Conservation (phyloP, 2,113 vertebrate species). For the Strigops habroptila region DNA sequence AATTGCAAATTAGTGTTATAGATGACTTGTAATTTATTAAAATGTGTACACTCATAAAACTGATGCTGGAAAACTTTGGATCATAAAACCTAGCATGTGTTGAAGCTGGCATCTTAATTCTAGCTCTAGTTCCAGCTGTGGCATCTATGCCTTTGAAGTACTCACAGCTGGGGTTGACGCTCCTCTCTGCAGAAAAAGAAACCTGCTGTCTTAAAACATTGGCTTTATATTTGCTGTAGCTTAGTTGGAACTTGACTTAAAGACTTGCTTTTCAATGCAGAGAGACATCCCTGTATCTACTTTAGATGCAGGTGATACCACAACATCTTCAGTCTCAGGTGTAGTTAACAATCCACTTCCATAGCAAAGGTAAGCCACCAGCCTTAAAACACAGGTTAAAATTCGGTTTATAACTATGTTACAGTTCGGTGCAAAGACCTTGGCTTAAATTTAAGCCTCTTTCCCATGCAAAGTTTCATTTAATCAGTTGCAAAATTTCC, state of each 20-base stretch:
- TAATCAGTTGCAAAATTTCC: neutral
- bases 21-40: conserved; percentile 15
- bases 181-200: conserved; percentile 14
- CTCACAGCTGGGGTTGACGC: conserved; percentile 30
- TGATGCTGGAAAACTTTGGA: neutral
- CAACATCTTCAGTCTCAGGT: neutral
- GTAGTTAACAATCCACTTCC: neutral
- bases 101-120: conserved; percentile 31
- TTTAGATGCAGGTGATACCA: conserved; percentile 11
- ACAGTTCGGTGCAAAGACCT: neutral
- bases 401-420: neutral
- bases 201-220: neutral
- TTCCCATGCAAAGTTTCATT: neutral
- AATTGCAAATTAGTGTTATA: neutral
- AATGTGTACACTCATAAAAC: neutral
- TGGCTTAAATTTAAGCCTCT: neutral
- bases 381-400: neutral
- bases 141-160: conserved; percentile 41
- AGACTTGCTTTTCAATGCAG: neutral
- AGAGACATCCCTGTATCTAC: neutral
- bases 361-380: neutral
- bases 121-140: conserved; percentile 34
- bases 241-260: conserved; percentile 29
- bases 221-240: conserved; percentile 10
- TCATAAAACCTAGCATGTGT: neutral